These are phyloP conservation scores for Vollenhovia emeryi DNA, from an alignment of 1,140 invertebrate genomes.

Conservation along the genomic window DNA sequence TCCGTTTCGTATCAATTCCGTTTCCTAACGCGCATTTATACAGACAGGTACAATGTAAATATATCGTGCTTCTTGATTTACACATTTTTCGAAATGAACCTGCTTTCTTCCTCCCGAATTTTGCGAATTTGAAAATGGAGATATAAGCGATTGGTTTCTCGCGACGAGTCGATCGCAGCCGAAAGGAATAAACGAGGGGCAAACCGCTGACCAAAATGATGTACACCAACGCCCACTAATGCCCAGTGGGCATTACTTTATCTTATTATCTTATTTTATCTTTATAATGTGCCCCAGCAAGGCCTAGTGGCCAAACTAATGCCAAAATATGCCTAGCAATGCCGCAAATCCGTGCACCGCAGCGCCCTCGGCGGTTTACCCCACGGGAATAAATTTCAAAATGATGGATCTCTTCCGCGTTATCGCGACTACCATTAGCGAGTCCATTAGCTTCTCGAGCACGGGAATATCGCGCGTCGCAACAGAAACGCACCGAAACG, in stretches of 20 bases:
- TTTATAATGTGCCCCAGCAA: no score
- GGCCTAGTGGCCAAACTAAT: no score
- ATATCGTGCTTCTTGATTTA: not conserved
- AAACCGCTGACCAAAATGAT: no score
- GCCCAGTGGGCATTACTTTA: no score
- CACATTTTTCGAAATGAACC: not conserved
- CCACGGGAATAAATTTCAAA: not conserved
- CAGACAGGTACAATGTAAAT: not conserved
- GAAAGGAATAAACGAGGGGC: no score
- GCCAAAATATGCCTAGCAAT: no score
- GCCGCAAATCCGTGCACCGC: no score
- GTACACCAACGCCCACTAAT: no score
- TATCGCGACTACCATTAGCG: not conserved
- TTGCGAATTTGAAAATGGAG: not conserved
- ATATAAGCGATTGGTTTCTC: not conserved
- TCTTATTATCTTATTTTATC: no score
- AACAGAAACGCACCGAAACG: conserved; percentile 44
- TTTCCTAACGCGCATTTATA: not conserved
- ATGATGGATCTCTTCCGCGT: not conserved
- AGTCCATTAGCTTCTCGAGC: not conserved
- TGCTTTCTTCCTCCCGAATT: not conserved
- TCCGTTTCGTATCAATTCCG: not conserved
- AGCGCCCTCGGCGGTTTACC: no score
- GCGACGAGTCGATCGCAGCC: not conserved
- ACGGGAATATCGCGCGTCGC: not conserved